Base-by-base conservation (phyloP, 2,113 vertebrate genomes). In the Panurus biarmicus region DNA sequence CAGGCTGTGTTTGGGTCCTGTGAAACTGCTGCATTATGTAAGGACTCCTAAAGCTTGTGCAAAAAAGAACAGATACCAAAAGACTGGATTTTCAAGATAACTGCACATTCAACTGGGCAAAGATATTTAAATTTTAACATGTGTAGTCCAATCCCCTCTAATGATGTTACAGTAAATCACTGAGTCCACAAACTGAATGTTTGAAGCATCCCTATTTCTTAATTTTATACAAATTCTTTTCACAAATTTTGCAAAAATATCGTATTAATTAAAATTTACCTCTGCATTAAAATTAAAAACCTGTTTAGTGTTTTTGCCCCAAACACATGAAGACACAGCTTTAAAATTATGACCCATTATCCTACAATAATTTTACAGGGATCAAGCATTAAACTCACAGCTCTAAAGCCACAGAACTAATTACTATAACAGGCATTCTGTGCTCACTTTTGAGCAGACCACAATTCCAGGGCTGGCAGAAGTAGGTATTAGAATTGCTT, bases 1-100 rank as follows among this genome's bases (percentile, higher is more conserved):
- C 20, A 54, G 25, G 17, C 1, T 3, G 4, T 35, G n/a, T 16
- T 5, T 62, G 29, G 5, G 4, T 29, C 20, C 35, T 38, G 0
- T 66, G 11, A 24, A 81, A 58, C 4, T 62, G 10, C 2, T 65
- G 24, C 29, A n/a, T 38, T 10, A 4, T 17, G 28, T 22, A 31
- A 67, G 6, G 19, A 6, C 11, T 70, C 42, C 33, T 40, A 61
- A 80, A 80, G 1, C 3, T 57, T 1, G 0, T 38, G 13, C 11
- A 35, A 64, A 26, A 40, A 38, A 22, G 3, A 64, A 7, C 5
- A 48, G 29, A 25, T 4, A 14, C 17, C 51, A 44, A 53, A 81
- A 45, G 9, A 25, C 0, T 57, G 26, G 26, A 60, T 81, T 78
- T 74, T 66, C 24, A 56, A 80, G 24, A 35, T 10, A 78, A 45